Evolutionary conservation across 2,797 vertebrate genomes (phyloP).

Genomic region (Melanotaenia trifasciata): DNA sequence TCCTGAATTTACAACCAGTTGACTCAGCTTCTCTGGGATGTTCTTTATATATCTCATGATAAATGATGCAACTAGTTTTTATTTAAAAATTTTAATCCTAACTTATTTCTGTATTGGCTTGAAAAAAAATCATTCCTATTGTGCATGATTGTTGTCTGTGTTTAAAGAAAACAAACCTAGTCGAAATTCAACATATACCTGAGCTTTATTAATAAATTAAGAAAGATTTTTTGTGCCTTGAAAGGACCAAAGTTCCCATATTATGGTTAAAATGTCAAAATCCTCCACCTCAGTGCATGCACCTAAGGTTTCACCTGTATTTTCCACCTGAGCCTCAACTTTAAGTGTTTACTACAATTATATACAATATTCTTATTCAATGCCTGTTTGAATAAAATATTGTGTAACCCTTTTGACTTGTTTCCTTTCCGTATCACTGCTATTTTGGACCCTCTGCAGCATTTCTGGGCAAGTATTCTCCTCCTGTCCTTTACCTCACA

Average conservation of each 20-base stretch:
- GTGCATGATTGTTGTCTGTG: not conserved
- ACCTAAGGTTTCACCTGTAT: not conserved
- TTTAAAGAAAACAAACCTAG: not conserved
- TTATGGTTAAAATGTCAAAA: not conserved
- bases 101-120: no score
- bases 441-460: conserved; percentile 87
- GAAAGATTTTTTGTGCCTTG: not conserved
- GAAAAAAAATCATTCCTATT: not conserved
- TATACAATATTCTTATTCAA: conserved; percentile 97
- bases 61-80: no score
- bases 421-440: conserved; percentile 71
- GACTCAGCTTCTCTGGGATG: not conserved
- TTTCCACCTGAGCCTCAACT: not conserved
- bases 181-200: no score
- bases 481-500: conserved; percentile 77
- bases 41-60: no score
- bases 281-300: not conserved
- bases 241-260: not conserved
- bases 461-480: conserved; percentile 93
- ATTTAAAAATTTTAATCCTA: no score
- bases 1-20: not conserved
- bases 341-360: conserved; percentile 9
- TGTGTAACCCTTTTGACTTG: conserved; percentile 86
- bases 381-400: conserved; percentile 95
- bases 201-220: no score